These are phyloP conservation scores for Eilema griseolum DNA, from an alignment of 2,888 invertebrate species.

Conservation along the genomic window DNA sequence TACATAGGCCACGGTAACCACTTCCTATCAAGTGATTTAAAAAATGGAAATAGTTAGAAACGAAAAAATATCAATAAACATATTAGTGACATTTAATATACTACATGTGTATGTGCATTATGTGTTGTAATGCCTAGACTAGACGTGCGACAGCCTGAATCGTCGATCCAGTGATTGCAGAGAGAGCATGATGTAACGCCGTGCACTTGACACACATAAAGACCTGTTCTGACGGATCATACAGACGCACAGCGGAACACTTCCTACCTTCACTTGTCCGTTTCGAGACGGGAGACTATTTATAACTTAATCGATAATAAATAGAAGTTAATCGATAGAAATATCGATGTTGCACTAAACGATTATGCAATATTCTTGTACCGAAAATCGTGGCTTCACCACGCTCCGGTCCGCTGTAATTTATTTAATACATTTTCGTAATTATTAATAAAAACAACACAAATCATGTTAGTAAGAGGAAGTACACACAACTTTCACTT, in stretches of 20 bases:
- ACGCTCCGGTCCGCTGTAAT: background rate
- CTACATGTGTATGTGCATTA: background rate
- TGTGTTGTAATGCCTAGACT: conserved; percentile 2
- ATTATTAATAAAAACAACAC: conserved; percentile 22
- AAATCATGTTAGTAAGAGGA: conserved; percentile 13
- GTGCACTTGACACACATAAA: conserved; percentile 78
- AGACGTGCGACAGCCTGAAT: conserved; percentile 12
- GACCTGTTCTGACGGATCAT: conserved; percentile 58
- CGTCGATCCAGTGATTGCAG: conserved; percentile 20
- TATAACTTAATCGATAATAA: conserved; percentile 7
- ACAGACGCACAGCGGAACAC: conserved; percentile 61
- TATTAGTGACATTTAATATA: too few species aligned
- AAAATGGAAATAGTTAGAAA: too few species aligned
- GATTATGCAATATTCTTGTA: background rate
- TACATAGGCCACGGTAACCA: too few species aligned
- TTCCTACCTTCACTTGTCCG: conserved; percentile 58
- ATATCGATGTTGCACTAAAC: conserved; percentile 17
- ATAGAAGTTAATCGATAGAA: conserved; percentile 6
- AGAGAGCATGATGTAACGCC: conserved; percentile 70
- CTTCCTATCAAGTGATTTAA: too few species aligned
- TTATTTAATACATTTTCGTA: background rate
- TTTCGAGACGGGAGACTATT: conserved; percentile 7
- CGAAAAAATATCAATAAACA: too few species aligned
- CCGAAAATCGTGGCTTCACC: background rate
- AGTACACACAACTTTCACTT: conserved; percentile 39